These are phyloP conservation scores for Hypanus sabinus DNA, from an alignment of 2,113 vertebrate species.

Conservation along the genomic window DNA sequence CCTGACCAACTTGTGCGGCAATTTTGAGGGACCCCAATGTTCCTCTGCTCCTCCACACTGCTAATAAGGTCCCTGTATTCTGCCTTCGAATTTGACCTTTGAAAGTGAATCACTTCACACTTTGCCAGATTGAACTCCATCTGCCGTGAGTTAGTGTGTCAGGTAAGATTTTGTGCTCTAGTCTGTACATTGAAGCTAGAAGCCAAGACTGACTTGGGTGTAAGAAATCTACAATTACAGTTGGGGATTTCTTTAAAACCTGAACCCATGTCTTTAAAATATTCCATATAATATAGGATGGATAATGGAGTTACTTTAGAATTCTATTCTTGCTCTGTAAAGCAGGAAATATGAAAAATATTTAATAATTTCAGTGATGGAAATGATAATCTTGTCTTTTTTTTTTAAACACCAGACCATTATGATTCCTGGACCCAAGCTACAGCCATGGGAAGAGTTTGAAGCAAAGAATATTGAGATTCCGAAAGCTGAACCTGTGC, in stretches of 20 bases:
- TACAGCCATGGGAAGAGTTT: constrained; percentile 61
- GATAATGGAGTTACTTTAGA: background rate
- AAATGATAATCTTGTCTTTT: constrained; percentile 38
- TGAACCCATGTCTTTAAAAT: background rate
- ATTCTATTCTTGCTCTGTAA: background rate
- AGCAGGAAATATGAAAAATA: background rate
- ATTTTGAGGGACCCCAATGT: too few species aligned
- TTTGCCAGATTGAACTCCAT: too few species aligned
- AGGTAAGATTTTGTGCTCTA: too few species aligned
- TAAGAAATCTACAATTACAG: too few species aligned
- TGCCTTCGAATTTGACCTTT: too few species aligned
- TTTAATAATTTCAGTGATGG: background rate
- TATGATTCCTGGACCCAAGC: constrained; percentile 70
- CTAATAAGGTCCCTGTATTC: too few species aligned
- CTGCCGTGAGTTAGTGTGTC: too few species aligned
- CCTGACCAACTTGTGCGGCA: too few species aligned
- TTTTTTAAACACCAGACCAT: constrained; percentile 66
- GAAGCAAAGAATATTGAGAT: constrained; percentile 51
- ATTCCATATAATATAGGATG: background rate
- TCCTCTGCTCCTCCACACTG: too few species aligned
- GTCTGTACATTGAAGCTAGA: too few species aligned
- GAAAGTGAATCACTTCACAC: too few species aligned
- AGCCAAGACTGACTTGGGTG: too few species aligned
- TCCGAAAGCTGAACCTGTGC: constrained; percentile 48
- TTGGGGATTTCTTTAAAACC: background rate